Evolutionary conservation across 1,140 invertebrate genomes (phyloP), one percentile per base, ranked within the genome.

Genomic region (Metopolophium dirhodum): DNA sequence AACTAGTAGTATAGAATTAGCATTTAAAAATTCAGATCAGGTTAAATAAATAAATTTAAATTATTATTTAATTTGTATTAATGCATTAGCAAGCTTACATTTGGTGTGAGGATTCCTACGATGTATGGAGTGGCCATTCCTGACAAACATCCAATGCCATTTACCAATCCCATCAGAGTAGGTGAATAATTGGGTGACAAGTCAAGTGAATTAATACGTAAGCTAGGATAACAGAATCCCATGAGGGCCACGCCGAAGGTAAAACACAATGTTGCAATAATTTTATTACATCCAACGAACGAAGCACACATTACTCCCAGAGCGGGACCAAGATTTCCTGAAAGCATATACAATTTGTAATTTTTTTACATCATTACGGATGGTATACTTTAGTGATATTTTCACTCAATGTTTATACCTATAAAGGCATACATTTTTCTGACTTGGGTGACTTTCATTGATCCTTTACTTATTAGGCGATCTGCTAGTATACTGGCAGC

Each of bases 131-230:
- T 95, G 30, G 96, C 92, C 91, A 96, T 96, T 54, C 97, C 97
- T 35, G 97, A 96, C 51, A 98, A 94, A 0, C 97, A 97, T 0
- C 97, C 97, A 82, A 97, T 96, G 0, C 97, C 97, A 94, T 98
- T 98, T 0, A 97, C 96, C 20, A 98, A 95, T 0, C 97, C 97
- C 97, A 98, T 98, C 87, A 98, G 95, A 0, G 97, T 97, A 93
- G 97, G 97, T 18, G 97, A 97, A 95, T 96, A 98, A 94, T 97
- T 97, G 54, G 97, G 97, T 94, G 97, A 97, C 93, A 98, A 96
- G 95, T 98, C 97, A 91, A 98, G 95, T 3, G 97, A 97, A 94
- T 98, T 98, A 23, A 98, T 96, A 94, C 96, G 96, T 95, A 97
- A 96, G 37, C 96, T 96, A 0, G 96, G 96, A 94, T 96, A 96